Percentiles rank a stretch among this genome's conserved stretches.
Conservation (phyloP, 2,888 invertebrate species). For the Rhimphoctona megacephalus region DNA sequence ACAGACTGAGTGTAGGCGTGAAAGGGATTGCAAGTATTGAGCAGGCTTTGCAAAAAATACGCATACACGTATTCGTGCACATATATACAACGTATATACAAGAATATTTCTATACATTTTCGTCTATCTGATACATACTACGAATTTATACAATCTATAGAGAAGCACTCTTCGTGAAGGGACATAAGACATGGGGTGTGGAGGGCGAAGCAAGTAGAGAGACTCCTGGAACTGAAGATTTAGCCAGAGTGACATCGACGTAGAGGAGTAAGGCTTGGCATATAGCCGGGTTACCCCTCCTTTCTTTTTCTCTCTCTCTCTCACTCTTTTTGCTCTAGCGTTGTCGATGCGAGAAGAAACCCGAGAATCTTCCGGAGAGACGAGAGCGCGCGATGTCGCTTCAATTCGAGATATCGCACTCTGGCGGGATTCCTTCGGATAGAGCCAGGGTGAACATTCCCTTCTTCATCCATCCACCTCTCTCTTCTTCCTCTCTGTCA, state of each 20-base stretch:
- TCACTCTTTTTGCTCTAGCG: constrained; percentile 16
- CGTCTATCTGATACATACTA: not conserved
- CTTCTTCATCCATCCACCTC: not conserved
- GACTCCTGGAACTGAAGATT: constrained; percentile 62
- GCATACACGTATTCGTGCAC: too few species aligned
- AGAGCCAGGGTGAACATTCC: constrained; percentile 65
- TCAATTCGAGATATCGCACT: constrained; percentile 79
- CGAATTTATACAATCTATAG: constrained; percentile 7
- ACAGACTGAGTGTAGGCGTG: not conserved
- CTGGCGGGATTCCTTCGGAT: constrained; percentile 54
- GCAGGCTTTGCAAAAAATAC: not conserved
- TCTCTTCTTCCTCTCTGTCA: not conserved
- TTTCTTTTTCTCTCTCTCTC: constrained; percentile 1
- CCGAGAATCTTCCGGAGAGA: constrained; percentile 58
- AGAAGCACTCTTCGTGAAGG: constrained; percentile 62
- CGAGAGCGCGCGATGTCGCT: constrained; percentile 72
- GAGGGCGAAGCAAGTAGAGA: constrained; percentile 20
- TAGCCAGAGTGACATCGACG: constrained; percentile 68
- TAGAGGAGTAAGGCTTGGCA: constrained; percentile 53
- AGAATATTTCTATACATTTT: constrained; percentile 7
- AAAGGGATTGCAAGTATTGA: not conserved
- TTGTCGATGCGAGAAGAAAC: constrained; percentile 69
- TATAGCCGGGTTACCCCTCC: constrained; percentile 28
- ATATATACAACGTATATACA: not conserved
- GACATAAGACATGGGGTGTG: constrained; percentile 19